Evolutionary conservation across 2,113 vertebrate species (phyloP), one percentile per base, ranked within the genome.

Genomic region (Psephotus haematonotus): DNA sequence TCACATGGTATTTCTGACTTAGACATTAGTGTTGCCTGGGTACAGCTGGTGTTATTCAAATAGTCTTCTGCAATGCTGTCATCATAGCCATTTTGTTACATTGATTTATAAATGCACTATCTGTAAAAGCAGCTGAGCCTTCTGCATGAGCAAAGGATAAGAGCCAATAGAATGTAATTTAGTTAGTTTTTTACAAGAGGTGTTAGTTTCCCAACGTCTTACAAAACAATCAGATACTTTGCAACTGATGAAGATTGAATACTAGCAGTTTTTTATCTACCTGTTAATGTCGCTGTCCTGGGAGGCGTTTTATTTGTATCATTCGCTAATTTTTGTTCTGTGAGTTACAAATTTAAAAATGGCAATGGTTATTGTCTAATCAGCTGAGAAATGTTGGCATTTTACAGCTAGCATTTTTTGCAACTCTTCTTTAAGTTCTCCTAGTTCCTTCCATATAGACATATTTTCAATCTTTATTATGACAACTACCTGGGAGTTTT

Each of bases 51-150:
- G 39, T 19, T 90, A 14, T 49, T 90, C 28, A 93, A 41, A 49
- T 50, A n/a, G 39, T 20, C 37, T 64, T 81, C 55, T 84, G 57
- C 29, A 27, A 9, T 74, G 39, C 29, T 92, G 78, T 82, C 74
- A 82, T 33, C 23, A 53, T 50, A 94, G 50, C 33, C 60, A 47
- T 84, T 79, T 50, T 87, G 44, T 87, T 93, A 11, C 44, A 69
- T 3, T 89, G 80, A 91, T 94, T 97, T 95, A 81, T 81, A 96
- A 90, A 94, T 84, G 75, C 39, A 91, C 86, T 94, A 64, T 82
- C 75, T 95, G 46, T 59, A 92, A 86, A 87, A 93, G 80, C 68
- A 89, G 55, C 50, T 92, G 74, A 90, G 46, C 33, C 47, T 94
- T 91, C 93, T 78, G 27, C 49, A 72, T 47, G 35, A 94, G 72